phyloP scores from a whole-genome alignment of 2,113 vertebrate genomes.

The Tauraco erythrolophus region DNA sequence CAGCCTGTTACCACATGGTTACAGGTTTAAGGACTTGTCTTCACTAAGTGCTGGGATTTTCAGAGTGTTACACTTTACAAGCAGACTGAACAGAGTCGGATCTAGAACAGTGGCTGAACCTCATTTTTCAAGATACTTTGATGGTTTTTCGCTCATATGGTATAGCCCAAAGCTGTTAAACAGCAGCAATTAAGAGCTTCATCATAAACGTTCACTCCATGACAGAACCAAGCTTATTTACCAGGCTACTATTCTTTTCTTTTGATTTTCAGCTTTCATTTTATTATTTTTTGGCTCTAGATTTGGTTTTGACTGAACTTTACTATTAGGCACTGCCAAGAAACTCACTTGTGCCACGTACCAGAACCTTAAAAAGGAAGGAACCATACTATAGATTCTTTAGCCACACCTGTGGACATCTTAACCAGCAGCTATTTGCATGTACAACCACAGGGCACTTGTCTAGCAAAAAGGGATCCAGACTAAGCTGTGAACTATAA shows the following conservation, averaged over 20 bases:
- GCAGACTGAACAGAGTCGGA: not conserved
- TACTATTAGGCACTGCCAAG: not conserved
- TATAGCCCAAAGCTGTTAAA: not conserved
- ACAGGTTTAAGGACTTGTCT: not conserved
- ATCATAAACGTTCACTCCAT: not conserved
- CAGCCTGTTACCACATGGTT: not conserved
- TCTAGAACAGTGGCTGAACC: not conserved
- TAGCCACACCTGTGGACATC: not conserved
- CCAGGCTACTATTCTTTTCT: not conserved
- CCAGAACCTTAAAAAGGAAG: not conserved
- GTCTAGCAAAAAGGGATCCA: not conserved
- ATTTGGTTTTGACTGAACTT: not conserved
- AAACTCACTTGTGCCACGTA: not conserved
- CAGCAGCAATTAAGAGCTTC: not conserved
- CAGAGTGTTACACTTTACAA: not conserved
- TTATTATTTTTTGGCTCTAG: not conserved
- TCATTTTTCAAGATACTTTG: not conserved
- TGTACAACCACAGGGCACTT: not conserved
- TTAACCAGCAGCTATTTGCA: not conserved
- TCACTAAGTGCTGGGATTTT: not conserved
- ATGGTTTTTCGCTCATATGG: fast-evolving
- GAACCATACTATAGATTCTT: not conserved
- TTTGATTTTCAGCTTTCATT: not conserved
- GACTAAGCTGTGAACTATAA: not conserved
- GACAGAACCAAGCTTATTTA: not conserved